A percentile compares a stretch with the other conserved stretches of the same genome.
phyloP scores from a whole-genome alignment of 2,113 vertebrate genomes.

The Caranx ignobilis region DNA sequence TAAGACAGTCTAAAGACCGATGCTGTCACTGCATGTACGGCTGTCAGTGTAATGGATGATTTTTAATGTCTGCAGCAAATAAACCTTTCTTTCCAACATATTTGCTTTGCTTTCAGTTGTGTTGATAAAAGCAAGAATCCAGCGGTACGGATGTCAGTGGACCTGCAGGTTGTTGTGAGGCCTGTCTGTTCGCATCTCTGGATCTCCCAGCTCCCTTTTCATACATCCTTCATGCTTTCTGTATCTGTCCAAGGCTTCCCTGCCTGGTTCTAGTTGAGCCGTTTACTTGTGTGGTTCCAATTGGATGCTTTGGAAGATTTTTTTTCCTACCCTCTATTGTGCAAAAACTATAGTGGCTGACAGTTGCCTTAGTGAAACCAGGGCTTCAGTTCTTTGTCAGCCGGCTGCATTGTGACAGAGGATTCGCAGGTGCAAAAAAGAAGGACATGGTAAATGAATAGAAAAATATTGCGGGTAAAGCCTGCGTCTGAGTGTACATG shows the following conservation, averaged over 20 bases:
- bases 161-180: conserved; percentile 31
- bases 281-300: conserved; percentile 66
- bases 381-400: conserved; percentile 70
- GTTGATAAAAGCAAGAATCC: conserved; percentile 64
- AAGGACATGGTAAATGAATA: conserved; percentile 56
- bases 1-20: conserved; percentile 42
- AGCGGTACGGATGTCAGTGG: conserved; percentile 52
- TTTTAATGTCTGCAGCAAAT: conserved; percentile 60
- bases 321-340: conserved; percentile 64
- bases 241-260: conserved; percentile 44
- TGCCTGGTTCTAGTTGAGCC: conserved; percentile 59
- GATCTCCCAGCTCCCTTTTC: conserved; percentile 54
- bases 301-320: conserved; percentile 60
- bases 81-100: conserved; percentile 52
- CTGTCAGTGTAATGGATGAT: conserved; percentile 72
- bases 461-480: conserved; percentile 41
- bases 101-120: conserved; percentile 68
- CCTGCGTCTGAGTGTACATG: conserved; percentile 17
- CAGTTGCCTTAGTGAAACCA: conserved; percentile 69
- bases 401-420: conserved; percentile 70
- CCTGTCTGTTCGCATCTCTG: conserved; percentile 65
- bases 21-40: conserved; percentile 57
- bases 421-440: conserved; percentile 75
- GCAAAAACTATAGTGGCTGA: conserved; percentile 59
- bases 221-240: conserved; percentile 52